Conservation (phyloP, 2,797 vertebrate genomes). For the Leucoraja ocellata region DNA sequence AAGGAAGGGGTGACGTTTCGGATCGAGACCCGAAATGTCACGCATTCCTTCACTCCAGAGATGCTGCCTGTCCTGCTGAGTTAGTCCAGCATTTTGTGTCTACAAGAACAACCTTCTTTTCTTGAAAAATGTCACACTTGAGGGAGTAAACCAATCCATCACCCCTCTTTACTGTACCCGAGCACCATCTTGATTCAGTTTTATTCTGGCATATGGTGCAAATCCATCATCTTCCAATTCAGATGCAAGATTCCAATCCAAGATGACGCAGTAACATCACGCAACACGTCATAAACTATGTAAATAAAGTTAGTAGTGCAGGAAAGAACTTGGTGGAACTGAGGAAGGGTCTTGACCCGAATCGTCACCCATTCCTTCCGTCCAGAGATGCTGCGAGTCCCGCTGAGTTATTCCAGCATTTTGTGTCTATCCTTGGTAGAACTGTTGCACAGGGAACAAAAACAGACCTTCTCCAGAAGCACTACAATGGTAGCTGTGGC, state of each 20-base stretch:
- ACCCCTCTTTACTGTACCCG: neutral
- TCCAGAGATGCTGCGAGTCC: too few relatives aligned
- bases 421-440: too few relatives aligned
- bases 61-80: too few relatives aligned
- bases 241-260: neutral
- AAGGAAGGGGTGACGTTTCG: too few relatives aligned
- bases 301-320: neutral
- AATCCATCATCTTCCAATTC: neutral
- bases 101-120: neutral
- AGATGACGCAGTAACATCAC: neutral
- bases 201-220: neutral
- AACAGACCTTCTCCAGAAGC: neutral
- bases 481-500: neutral
- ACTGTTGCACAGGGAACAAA: neutral
- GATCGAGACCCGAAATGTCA: too few relatives aligned
- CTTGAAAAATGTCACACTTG: neutral
- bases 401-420: too few relatives aligned
- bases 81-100: too few relatives aligned
- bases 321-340: neutral
- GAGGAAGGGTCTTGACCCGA: neutral
- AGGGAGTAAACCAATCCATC: neutral
- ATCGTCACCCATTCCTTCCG: too few relatives aligned
- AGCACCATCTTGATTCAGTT: neutral
- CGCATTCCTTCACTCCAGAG: too few relatives aligned
- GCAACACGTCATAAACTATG: neutral